Conservation (phyloP, 2,113 vertebrate species). For the Nycticebus coucang region DNA sequence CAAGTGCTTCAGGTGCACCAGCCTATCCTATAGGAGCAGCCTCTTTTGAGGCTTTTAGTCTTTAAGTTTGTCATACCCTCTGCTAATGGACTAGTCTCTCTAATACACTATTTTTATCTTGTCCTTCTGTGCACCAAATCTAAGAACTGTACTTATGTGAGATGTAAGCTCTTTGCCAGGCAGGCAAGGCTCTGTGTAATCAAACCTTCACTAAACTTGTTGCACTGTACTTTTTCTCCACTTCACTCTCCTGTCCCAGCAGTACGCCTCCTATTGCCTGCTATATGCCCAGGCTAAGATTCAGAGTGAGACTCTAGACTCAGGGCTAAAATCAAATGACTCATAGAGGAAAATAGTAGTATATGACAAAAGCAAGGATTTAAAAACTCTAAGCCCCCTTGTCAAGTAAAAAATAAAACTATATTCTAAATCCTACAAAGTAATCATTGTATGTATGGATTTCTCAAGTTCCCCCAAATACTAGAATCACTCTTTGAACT, state of each 20-base stretch:
- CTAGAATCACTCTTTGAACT: conserved; percentile 30
- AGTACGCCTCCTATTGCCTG: neutral
- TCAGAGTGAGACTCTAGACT: neutral
- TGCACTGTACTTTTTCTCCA: neutral
- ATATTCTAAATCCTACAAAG: neutral
- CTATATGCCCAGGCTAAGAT: neutral
- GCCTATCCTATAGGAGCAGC: neutral
- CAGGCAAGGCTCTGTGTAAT: neutral
- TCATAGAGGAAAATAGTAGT: conserved; percentile 10
- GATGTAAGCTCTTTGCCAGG: neutral
- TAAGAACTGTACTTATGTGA: neutral
- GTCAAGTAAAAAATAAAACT: conserved; percentile 43
- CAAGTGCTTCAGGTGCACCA: neutral
- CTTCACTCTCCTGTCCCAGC: neutral
- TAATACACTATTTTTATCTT: neutral
- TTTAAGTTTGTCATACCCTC: neutral
- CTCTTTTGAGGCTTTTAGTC: neutral
- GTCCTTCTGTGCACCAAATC: neutral
- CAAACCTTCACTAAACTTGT: neutral
- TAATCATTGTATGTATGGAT: neutral
- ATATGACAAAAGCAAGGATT: neutral
- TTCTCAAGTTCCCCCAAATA: neutral
- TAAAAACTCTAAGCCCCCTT: conserved; percentile 11
- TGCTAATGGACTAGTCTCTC: neutral
- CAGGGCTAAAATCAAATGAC: neutral